Evolutionary conservation across 2,888 invertebrate genomes (phyloP).

Genomic region (Trypoxylon attenuatum): DNA sequence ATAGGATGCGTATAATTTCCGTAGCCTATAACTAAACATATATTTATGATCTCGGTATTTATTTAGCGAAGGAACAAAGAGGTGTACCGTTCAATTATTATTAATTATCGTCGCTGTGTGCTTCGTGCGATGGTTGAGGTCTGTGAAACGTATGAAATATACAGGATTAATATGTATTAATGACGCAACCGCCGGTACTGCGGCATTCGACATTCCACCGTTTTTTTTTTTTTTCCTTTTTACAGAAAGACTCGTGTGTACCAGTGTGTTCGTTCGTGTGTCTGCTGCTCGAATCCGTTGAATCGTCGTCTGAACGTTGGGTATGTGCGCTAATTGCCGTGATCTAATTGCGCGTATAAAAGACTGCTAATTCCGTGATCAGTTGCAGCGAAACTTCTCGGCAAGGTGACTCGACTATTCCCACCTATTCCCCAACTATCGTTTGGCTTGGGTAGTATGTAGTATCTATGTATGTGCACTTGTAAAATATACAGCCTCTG

Average conservation of each 20-base stretch:
- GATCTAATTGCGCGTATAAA: background rate
- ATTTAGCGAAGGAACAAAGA: constrained; percentile 53
- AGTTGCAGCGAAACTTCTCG: background rate
- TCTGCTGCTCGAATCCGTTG: no score
- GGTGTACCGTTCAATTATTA: constrained; percentile 38
- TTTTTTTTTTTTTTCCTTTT: background rate
- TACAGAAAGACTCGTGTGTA: no score
- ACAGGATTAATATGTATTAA: constrained; percentile 26
- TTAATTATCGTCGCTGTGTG: constrained; percentile 24
- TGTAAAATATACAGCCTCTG: background rate
- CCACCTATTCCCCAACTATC: background rate
- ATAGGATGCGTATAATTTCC: constrained; percentile 33
- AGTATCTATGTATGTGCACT: no score
- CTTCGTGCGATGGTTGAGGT: constrained; percentile 23
- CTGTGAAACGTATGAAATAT: constrained; percentile 40
- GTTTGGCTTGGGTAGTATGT: no score
- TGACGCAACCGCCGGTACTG: constrained; percentile 5
- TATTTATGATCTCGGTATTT: constrained; percentile 48
- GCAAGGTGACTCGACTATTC: background rate
- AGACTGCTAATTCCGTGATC: background rate
- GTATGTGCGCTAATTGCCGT: no score
- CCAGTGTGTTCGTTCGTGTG: background rate
- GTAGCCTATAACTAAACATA: constrained; percentile 56
- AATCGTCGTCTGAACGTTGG: no score
- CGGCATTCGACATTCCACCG: background rate